Percentiles rank a stretch among this genome's conserved stretches.
Evolutionary conservation across 2,113 vertebrate species (phyloP).

Genomic region (Tilapia sparmanii): DNA sequence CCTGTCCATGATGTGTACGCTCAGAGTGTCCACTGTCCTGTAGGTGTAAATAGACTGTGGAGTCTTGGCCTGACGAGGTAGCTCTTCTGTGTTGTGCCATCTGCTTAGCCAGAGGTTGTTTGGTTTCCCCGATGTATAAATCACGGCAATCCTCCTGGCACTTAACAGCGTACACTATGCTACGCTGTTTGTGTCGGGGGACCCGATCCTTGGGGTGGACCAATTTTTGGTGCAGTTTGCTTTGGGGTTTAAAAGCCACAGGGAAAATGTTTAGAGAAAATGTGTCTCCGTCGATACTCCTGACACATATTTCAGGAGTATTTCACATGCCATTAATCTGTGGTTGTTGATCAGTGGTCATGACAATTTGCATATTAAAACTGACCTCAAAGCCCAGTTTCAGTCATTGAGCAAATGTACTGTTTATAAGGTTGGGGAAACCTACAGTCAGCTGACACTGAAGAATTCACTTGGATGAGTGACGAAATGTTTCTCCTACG

Average conservation of each 20-base stretch:
- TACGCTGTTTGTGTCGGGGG: neutral
- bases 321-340: neutral
- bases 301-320: neutral
- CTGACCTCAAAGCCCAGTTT: neutral
- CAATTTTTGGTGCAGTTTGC: neutral
- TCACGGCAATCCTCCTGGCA: fast-evolving
- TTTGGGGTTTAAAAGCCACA: neutral
- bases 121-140: neutral
- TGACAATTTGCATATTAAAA: neutral
- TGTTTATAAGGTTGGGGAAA: neutral
- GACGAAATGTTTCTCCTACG: fast-evolving
- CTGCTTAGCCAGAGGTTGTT: fast-evolving
- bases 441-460: neutral
- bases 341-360: neutral
- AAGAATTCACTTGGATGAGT: neutral
- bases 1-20: neutral
- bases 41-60: neutral
- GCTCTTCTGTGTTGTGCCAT: neutral
- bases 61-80: fast-evolving
- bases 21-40: neutral
- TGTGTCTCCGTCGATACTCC: fast-evolving
- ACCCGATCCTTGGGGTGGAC: neutral
- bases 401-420: fast-evolving
- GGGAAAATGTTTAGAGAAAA: fast-evolving
- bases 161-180: neutral